A percentile compares a stretch with the other conserved stretches of the same genome.
These are phyloP conservation scores for Oscheius sp. DNA, from an alignment of 2,888 invertebrate species.

Conservation along the genomic window DNA sequence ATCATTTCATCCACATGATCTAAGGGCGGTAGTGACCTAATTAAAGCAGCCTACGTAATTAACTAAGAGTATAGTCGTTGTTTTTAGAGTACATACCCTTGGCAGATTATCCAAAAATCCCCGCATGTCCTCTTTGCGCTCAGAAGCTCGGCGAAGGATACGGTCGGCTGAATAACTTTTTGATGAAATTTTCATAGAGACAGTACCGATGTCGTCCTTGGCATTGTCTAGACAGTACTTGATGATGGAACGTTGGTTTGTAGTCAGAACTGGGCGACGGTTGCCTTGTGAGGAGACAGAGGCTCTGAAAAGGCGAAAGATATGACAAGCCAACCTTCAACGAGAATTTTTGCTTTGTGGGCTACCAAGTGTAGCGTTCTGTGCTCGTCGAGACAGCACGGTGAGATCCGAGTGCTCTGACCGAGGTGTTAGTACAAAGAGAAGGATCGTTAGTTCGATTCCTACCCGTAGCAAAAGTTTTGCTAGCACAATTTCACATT, in stretches of 20 bases:
- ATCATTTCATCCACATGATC: too few relatives aligned
- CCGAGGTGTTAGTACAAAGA: too few relatives aligned
- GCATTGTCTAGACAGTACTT: constrained; percentile 68
- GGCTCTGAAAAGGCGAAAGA: constrained; percentile 27
- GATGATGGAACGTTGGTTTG: constrained; percentile 60
- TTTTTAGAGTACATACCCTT: constrained; percentile 27
- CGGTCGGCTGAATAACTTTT: constrained; percentile 46
- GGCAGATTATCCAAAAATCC: constrained; percentile 58
- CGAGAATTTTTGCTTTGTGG: too few relatives aligned
- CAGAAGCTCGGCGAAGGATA: constrained; percentile 61
- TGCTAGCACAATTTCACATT: too few relatives aligned
- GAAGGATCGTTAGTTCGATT: too few relatives aligned
- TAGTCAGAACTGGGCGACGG: constrained; percentile 54
- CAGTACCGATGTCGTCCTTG: constrained; percentile 63
- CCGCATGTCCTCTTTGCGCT: constrained; percentile 60
- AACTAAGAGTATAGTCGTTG: not conserved
- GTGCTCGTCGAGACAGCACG: too few relatives aligned
- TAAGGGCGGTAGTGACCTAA: too few relatives aligned
- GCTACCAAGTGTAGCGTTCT: too few relatives aligned
- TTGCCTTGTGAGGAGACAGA: constrained; percentile 57
- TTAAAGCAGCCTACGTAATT: too few relatives aligned
- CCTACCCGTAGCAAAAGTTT: too few relatives aligned
- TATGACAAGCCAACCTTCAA: too few relatives aligned
- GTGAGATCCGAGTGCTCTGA: too few relatives aligned
- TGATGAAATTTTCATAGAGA: not conserved